Evolutionary conservation across 2,797 vertebrate genomes (phyloP), one percentile per base, ranked within the genome.

Genomic region (Cyprinella venusta): DNA sequence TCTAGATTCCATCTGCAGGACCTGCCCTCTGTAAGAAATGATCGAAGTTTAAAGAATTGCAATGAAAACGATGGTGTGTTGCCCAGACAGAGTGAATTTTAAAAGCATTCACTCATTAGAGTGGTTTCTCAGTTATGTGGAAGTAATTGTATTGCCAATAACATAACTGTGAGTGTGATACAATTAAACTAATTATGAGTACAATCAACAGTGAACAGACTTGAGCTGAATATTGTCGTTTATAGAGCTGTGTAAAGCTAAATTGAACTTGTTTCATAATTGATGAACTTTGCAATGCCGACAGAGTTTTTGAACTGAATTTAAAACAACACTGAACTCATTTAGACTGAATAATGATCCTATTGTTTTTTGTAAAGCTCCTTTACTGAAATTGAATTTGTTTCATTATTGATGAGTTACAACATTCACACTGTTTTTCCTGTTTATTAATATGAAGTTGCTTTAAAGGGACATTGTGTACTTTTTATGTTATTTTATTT

Each of bases 1-100:
- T 54, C 26, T 76, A 50, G 54, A 83, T 70, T 83, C 82, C 74
- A 83, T 56, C 36, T 13, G 48, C 69, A 76, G 16, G 61, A 64
- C 54, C 54, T 36, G 10, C 36, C 40, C 33, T 38, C 56, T 50
- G 15, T 21, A 38, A 61, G 54, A 7, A 69, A 76, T 76, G 42
- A 69, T 42, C 75, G n/a, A 65, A 38, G 33, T 40, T 65, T 74
- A 26, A 65, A 81, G 4, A 75, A 74, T 52, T 81, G 56, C 42
- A 74, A 65, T 75, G 6, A 61, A 71, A 45, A 15, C 30, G 12
- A 65, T 33, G 61, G 30, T 74, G 59, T 38, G 59, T 18, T 81
- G 56, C 59, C n/a, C 59, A 81, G 69, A 36, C 45, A 65, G 45
- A 50, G 70, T 36, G 21, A 33, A 52, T 64, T 52, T 65, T 30